These are phyloP conservation scores for Sapayoa aenigma DNA, from an alignment of 2,113 vertebrate genomes.

Conservation along the genomic window DNA sequence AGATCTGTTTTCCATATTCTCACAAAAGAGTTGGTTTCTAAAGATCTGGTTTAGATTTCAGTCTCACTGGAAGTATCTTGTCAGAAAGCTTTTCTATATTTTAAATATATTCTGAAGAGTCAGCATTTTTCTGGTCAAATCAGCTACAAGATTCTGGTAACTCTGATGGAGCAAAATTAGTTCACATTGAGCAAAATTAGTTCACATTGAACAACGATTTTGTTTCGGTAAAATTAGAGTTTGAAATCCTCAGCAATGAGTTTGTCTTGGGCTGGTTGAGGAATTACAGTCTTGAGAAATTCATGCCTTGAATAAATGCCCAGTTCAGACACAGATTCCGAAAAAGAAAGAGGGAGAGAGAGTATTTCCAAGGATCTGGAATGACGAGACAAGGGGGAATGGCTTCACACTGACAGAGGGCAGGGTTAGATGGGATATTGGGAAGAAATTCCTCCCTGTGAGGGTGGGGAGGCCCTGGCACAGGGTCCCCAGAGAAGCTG, in stretches of 20 bases:
- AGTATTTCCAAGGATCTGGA: background rate
- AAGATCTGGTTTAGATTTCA: slow-evolving; percentile 10
- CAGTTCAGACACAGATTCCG: background rate
- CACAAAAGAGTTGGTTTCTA: background rate
- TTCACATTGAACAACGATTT: background rate
- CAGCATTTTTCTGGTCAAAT: background rate
- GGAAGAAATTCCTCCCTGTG: background rate
- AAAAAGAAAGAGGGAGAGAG: background rate
- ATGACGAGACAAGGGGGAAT: background rate
- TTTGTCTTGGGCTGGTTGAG: background rate
- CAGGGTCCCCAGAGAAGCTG: background rate
- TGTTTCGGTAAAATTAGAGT: background rate
- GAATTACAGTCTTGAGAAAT: background rate
- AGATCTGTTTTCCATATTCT: slow-evolving; percentile 37
- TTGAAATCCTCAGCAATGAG: background rate
- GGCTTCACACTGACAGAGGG: fast-evolving
- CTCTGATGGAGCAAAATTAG: background rate
- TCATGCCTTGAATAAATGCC: background rate
- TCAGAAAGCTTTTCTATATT: background rate
- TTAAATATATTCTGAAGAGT: background rate
- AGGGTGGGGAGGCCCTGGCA: background rate
- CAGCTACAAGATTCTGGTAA: background rate
- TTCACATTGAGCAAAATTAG: background rate
- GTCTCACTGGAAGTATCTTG: background rate
- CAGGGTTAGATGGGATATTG: fast-evolving